These are phyloP conservation scores for Atethmia centrago DNA, from an alignment of 2,888 invertebrate species.

Conservation along the genomic window DNA sequence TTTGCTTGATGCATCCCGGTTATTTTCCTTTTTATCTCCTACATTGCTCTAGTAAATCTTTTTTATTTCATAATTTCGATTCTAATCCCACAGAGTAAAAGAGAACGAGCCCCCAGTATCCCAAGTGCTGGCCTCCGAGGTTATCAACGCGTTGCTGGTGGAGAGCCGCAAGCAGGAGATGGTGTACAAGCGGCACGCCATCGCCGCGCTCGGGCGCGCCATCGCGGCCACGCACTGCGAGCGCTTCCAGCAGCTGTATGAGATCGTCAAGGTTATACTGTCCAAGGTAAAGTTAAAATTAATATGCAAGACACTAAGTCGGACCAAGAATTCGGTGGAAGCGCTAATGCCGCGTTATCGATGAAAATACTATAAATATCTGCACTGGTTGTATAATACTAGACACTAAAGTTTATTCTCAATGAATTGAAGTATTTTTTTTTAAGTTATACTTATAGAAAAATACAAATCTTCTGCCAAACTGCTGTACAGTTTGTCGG, in stretches of 20 bases:
- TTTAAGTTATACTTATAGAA: no score
- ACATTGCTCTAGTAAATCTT: not conserved
- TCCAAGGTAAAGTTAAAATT: conserved; percentile 91
- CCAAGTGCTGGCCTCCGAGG: conserved; percentile 78
- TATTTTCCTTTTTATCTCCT: no score
- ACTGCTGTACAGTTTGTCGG: no score
- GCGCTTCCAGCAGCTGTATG: conserved; percentile 94
- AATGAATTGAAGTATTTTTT: not conserved
- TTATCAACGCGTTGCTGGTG: conserved; percentile 93
- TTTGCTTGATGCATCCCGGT: not conserved
- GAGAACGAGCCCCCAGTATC: conserved; percentile 80
- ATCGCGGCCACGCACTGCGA: conserved; percentile 93
- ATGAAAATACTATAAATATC: not conserved
- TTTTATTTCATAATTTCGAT: not conserved
- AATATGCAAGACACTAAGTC: not conserved
- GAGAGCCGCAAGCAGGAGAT: conserved; percentile 96
- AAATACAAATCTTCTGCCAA: no score
- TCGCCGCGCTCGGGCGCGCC: conserved; percentile 93
- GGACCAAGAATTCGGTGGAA: not conserved
- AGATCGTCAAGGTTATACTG: conserved; percentile 93
- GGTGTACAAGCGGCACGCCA: conserved; percentile 93
- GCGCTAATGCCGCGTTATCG: not conserved
- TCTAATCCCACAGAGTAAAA: conserved; percentile 74
- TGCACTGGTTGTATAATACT: not conserved
- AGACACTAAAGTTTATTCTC: not conserved